Evolutionary conservation across 2,113 vertebrate species (phyloP), one percentile per base, ranked within the genome.

Genomic region (Sapajus apella): DNA sequence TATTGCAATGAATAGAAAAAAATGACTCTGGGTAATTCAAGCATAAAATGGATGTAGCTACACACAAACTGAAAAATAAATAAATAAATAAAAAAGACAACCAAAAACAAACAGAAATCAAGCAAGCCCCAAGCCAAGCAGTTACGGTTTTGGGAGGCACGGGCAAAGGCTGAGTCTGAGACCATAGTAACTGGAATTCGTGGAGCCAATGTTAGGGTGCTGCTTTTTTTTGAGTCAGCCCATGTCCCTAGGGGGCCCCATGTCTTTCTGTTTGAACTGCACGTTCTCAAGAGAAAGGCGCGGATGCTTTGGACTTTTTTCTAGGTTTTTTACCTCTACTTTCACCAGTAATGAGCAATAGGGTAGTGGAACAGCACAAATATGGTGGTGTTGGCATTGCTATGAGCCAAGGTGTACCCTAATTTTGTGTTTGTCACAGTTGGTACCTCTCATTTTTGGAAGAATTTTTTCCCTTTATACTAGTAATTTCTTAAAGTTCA

Each of bases 1-100:
- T 95, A 91, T 32, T 95, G 37, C 5, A 91, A 8, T 23, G 37
- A 96, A 72, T 20, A 87, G 37, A 91, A 95, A 90, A 96, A 96
- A 86, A 91, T 89, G 40, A 80, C n/a, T 93, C 52, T 96, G 6
- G 61, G 5, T 68, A 93, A 89, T 58, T 97, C 58, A 83, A 76
- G 83, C 21, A 93, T 86, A 96, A 96, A 96, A 86, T 61, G 23
- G 45, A 75, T 40, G 25, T 11, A 81, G 20, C 35, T 66, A 70
- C 13, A 87, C 12, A 90, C 17, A 84, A 52, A 80, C 50, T 27
- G 66, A 20, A 92, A 82, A 76, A 50, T 40, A 40, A 45, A 88
- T 43, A 45, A 43, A 27, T 25, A 61, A 61, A 5, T 5, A 61
- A 61, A 27, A 61, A 61, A 64, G 2, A 12, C 11, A 52, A 52